Percentiles rank a stretch among this genome's conserved stretches.
These are phyloP conservation scores for Autographa pulchrina DNA, from an alignment of 2,888 invertebrate genomes.

Conservation along the genomic window DNA sequence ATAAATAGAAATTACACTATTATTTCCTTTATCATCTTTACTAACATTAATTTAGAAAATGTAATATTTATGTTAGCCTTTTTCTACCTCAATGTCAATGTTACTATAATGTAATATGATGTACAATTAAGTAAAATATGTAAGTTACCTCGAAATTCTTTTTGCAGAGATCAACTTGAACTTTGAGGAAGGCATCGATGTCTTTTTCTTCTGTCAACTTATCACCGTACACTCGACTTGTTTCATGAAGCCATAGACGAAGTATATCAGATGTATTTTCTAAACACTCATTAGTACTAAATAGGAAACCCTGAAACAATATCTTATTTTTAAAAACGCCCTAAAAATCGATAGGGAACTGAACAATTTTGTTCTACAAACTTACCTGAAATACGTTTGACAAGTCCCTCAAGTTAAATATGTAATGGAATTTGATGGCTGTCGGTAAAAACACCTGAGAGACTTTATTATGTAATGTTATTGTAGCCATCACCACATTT, in stretches of 20 bases:
- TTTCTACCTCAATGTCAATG: no score
- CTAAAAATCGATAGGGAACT: not conserved
- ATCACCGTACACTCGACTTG: conserved; percentile 97
- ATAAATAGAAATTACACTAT: no score
- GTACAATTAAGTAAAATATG: no score
- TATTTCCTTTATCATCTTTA: no score
- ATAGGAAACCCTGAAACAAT: conserved; percentile 93
- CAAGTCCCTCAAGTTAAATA: conserved; percentile 98
- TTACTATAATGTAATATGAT: no score
- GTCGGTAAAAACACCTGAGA: conserved; percentile 97
- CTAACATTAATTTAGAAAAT: no score
- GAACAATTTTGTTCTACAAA: not conserved
- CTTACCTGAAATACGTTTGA: conserved; percentile 98
- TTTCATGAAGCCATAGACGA: conserved; percentile 98
- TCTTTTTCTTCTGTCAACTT: conserved; percentile 98
- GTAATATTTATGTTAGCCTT: no score
- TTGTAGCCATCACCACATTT: conserved; percentile 94
- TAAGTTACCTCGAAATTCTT: conserved; percentile 95
- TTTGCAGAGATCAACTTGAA: conserved; percentile 96
- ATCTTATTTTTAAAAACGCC: not conserved
- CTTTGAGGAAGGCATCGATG: conserved; percentile 96
- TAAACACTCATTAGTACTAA: conserved; percentile 96
- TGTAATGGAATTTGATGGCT: conserved; percentile 98
- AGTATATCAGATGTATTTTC: conserved; percentile 94
- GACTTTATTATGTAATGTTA: conserved; percentile 96